Conservation (phyloP, 2,888 invertebrate species). For the Caenorhabditis sp. region DNA sequence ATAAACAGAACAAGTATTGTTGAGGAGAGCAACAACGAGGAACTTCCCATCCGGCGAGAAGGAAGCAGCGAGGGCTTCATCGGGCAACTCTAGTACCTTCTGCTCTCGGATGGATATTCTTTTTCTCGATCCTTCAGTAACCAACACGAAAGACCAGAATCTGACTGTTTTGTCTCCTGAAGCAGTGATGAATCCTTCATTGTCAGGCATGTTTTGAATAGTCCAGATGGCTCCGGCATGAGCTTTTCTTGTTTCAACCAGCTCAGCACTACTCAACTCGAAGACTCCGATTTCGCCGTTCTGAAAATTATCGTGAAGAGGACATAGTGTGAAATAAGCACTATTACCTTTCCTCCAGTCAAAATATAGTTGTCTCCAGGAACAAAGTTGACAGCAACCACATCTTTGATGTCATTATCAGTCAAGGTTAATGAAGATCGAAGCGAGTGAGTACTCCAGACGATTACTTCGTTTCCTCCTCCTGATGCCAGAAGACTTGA, state of each 20-base stretch:
- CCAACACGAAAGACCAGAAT: conserved; percentile 94
- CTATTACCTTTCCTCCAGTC: conserved; percentile 89
- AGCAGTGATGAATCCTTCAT: conserved; percentile 87
- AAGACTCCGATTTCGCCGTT: conserved; percentile 89
- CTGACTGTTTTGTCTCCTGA: conserved; percentile 93
- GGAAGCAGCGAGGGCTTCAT: conserved; percentile 90
- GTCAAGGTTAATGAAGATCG: conserved; percentile 88
- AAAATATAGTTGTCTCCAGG: conserved; percentile 94
- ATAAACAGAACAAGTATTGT: conserved; percentile 96
- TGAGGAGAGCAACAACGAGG: conserved; percentile 92
- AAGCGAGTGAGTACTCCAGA: conserved; percentile 89
- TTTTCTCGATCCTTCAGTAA: conserved; percentile 81
- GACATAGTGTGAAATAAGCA: neutral
- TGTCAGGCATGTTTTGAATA: conserved; percentile 88
- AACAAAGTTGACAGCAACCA: conserved; percentile 89
- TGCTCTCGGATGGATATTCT: conserved; percentile 87
- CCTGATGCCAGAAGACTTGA: conserved; percentile 86
- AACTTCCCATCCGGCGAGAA: conserved; percentile 86
- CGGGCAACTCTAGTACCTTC: conserved; percentile 91
- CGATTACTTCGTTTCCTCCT: conserved; percentile 85
- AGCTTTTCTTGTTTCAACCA: conserved; percentile 89
- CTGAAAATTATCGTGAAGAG: conserved; percentile 49
- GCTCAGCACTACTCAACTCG: conserved; percentile 90
- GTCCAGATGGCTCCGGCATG: conserved; percentile 91
- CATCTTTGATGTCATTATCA: conserved; percentile 86